Evolutionary conservation across 37 sponge, comb jelly and placozoan genomes (phyloP).

Genomic region (Petrosia ficiformis): DNA sequence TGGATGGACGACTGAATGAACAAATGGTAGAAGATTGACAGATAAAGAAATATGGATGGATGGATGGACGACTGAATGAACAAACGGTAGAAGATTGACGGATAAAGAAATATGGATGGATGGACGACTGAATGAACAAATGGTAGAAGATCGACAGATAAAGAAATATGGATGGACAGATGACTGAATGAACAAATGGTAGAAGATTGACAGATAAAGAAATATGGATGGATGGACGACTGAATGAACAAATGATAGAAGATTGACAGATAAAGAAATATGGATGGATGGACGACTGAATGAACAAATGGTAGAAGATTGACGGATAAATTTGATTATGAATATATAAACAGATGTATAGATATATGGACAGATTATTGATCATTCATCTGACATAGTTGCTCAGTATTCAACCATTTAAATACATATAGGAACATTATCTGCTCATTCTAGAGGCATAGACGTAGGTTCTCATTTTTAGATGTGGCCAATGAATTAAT

Average conservation of each 20-base stretch:
- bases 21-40: not conserved
- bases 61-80: conserved; percentile 4
- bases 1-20: not conserved
- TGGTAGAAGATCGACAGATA: not conserved
- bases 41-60: conserved; percentile 20
- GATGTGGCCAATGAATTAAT: no score
- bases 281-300: not conserved
- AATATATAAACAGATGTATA: not conserved
- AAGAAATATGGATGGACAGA: not conserved
- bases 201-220: not conserved
- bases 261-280: not conserved
- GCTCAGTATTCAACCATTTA: no score
- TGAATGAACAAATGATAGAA: not conserved
- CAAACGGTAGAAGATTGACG: not conserved
- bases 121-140: not conserved
- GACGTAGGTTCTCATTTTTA: no score
- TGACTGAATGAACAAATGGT: not conserved
- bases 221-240: not conserved
- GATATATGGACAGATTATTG: no score
- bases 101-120: not conserved
- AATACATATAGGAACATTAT: no score
- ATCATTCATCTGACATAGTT: no score
- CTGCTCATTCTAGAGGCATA: no score
- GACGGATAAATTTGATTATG: not conserved
- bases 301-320: not conserved